Evolutionary conservation across 2,797 vertebrate species (phyloP).

Genomic region (Labeo calbasu): DNA sequence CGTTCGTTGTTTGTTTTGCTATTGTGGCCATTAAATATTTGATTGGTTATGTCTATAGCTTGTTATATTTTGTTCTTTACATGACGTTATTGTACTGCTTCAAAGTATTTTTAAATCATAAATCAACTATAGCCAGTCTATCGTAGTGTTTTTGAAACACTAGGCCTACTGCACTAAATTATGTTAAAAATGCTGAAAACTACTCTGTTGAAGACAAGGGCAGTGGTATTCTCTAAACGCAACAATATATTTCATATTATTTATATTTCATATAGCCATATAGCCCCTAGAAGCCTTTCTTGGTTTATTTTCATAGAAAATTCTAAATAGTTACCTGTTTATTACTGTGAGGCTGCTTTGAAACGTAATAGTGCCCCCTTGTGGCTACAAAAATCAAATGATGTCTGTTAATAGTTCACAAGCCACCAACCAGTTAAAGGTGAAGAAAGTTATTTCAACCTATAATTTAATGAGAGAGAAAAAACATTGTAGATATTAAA

Average conservation of each 20-base stretch:
- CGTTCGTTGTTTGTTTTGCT: no score
- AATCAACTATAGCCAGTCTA: background rate
- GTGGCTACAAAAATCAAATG: background rate
- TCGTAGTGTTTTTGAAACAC: background rate
- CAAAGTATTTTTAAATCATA: background rate
- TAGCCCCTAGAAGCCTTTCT: no score
- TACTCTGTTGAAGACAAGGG: background rate
- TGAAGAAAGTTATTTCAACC: background rate
- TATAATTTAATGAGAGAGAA: no score
- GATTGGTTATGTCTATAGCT: background rate
- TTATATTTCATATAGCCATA: background rate
- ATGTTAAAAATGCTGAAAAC: background rate
- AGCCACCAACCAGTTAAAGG: background rate
- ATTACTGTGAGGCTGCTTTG: background rate
- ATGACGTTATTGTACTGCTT: background rate
- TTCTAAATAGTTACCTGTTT: background rate
- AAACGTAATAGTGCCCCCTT: background rate
- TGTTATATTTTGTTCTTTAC: background rate
- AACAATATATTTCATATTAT: slow-evolving; percentile 1
- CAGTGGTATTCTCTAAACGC: background rate
- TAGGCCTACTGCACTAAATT: no score
- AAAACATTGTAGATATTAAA: no score
- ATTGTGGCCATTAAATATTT: background rate
- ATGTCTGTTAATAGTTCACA: background rate
- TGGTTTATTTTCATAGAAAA: background rate